These are phyloP conservation scores for Megaceryle torquata DNA, from an alignment of 2,113 vertebrate genomes.

Conservation along the genomic window DNA sequence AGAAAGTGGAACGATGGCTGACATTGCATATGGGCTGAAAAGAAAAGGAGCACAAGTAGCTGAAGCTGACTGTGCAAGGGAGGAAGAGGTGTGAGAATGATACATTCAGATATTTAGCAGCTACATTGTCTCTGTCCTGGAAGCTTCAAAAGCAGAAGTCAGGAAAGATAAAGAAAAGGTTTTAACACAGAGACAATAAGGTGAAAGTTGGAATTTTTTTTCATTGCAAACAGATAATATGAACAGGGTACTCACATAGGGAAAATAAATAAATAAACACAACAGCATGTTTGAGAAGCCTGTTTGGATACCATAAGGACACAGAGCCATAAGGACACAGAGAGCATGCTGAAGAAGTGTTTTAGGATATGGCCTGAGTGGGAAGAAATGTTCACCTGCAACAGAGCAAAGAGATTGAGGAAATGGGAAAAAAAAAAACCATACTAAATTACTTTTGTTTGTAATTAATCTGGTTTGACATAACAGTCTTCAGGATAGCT, in stretches of 20 bases:
- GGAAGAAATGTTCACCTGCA: neutral
- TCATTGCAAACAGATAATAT: neutral
- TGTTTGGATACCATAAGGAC: neutral
- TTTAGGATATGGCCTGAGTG: neutral
- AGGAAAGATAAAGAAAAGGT: neutral
- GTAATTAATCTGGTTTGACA: neutral
- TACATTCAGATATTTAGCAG: neutral
- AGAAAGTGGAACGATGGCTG: neutral
- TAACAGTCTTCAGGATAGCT: neutral
- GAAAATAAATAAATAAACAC: no score
- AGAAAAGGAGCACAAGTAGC: neutral
- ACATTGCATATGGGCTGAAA: neutral
- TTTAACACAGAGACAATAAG: neutral
- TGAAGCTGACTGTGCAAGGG: neutral
- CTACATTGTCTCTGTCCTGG: neutral
- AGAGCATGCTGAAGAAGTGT: neutral
- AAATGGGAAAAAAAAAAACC: neutral
- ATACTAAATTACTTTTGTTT: neutral
- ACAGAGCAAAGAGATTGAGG: neutral
- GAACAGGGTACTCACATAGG: neutral
- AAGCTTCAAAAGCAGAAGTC: neutral
- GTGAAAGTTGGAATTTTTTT: neutral
- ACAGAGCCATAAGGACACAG: accelerated
- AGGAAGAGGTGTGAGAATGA: neutral
- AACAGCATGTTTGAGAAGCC: neutral